Conservation (phyloP, 2,113 vertebrate genomes). For the Raphicerus campestris region DNA sequence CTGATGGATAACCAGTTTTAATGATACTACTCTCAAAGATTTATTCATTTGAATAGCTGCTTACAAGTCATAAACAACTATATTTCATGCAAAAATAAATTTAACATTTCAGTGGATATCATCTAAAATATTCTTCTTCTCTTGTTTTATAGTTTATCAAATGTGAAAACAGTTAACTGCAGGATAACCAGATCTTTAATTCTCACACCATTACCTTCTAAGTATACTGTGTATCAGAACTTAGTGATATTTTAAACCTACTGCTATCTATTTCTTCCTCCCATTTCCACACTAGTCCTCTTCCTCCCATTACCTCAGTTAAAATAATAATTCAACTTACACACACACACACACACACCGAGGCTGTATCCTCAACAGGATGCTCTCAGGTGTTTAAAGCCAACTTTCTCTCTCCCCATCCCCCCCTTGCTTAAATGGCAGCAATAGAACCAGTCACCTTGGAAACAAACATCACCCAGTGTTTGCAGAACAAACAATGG, state of each 20-base stretch:
- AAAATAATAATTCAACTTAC: constrained; percentile 43
- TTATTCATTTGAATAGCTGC: background rate
- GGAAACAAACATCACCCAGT: constrained; percentile 91
- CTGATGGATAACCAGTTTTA: background rate
- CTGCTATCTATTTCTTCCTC: background rate
- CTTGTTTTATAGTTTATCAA: constrained; percentile 10
- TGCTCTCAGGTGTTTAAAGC: constrained; percentile 84
- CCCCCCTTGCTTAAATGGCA: constrained; percentile 77
- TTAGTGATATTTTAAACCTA: constrained; percentile 21
- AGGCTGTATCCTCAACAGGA: constrained; percentile 74
- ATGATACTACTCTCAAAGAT: background rate
- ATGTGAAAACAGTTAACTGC: background rate
- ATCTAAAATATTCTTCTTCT: background rate
- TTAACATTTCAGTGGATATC: background rate
- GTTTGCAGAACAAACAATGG: constrained; percentile 97
- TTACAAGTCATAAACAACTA: background rate
- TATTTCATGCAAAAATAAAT: background rate
- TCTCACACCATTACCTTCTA: background rate
- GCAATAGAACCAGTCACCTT: constrained; percentile 83
- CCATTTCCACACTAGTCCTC: background rate
- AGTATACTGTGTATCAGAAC: background rate
- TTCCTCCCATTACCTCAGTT: constrained; percentile 13
- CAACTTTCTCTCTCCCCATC: constrained; percentile 62
- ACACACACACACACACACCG: background rate
- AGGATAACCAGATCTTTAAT: constrained; percentile 21